phyloP scores from a whole-genome alignment of 2,888 invertebrate genomes.

The Ectropis crepuscularia region DNA sequence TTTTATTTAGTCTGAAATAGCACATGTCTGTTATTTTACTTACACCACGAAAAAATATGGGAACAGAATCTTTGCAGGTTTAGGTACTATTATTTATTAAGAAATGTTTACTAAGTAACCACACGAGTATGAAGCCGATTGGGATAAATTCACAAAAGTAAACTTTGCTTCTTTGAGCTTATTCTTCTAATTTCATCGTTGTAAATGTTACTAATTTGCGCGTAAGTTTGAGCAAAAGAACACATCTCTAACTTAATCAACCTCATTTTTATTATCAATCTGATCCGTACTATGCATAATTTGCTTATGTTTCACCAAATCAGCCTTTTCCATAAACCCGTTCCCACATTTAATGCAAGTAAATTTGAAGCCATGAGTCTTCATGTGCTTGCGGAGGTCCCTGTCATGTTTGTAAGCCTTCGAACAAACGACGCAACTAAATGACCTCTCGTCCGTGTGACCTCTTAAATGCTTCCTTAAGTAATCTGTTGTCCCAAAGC shows the following conservation, averaged over 20 bases:
- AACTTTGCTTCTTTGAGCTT: no score
- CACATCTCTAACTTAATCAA: neutral
- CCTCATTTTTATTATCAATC: slow-evolving; percentile 64
- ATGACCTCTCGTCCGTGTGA: slow-evolving; percentile 74
- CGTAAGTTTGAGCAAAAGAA: slow-evolving; percentile 39
- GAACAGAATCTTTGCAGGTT: no score
- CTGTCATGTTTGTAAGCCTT: slow-evolving; percentile 77
- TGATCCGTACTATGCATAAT: slow-evolving; percentile 41
- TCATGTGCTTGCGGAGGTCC: slow-evolving; percentile 75
- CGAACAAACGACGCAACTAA: slow-evolving; percentile 69
- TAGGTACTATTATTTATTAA: no score
- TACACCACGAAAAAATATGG: no score
- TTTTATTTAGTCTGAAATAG: no score
- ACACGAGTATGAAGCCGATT: no score
- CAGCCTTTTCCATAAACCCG: slow-evolving; percentile 69
- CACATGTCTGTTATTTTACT: no score
- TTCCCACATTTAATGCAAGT: slow-evolving; percentile 70
- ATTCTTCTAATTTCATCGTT: no score
- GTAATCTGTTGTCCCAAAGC: slow-evolving; percentile 70
- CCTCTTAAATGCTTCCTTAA: slow-evolving; percentile 74
- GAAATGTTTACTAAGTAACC: no score
- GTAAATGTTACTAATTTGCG: no score
- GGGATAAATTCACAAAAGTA: no score
- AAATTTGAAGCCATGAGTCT: slow-evolving; percentile 67
- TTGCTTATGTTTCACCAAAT: slow-evolving; percentile 71